Evolutionary conservation across 2,888 invertebrate species (phyloP).

Genomic region (Villa cingulata): DNA sequence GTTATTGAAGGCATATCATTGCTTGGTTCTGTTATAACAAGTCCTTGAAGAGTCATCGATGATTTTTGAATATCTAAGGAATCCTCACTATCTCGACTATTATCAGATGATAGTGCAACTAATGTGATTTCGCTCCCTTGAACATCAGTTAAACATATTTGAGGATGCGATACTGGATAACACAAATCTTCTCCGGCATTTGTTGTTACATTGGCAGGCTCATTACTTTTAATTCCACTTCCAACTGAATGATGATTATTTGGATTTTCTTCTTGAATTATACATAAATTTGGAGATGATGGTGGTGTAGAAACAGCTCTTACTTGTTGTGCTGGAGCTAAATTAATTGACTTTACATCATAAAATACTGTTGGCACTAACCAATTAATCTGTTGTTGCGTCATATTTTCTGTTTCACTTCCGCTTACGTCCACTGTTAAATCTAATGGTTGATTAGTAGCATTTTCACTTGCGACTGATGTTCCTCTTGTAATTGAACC

Average conservation of each 20-base stretch:
- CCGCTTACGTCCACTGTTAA: constrained; percentile 33
- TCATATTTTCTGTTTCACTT: constrained; percentile 10
- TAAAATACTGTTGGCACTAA: constrained; percentile 28
- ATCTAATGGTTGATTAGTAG: constrained; percentile 30
- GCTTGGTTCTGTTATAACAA: constrained; percentile 59
- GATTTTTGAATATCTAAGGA: constrained; percentile 46
- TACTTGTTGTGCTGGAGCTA: constrained; percentile 34
- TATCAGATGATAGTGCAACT: constrained; percentile 59
- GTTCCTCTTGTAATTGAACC: constrained; percentile 65
- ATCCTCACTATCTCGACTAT: constrained; percentile 58
- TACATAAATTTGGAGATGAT: constrained; percentile 45
- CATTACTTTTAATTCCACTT: constrained; percentile 11
- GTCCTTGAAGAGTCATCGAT: constrained; percentile 35
- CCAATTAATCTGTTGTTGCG: constrained; percentile 21
- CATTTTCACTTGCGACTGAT: constrained; percentile 37
- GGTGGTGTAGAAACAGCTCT: constrained; percentile 35
- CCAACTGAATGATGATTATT: constrained; percentile 30
- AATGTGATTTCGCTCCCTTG: constrained; percentile 71
- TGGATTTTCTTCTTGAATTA: constrained; percentile 60
- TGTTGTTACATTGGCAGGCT: not conserved
- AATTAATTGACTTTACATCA: constrained; percentile 33
- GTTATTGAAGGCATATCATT: constrained; percentile 69
- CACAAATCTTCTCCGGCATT: constrained; percentile 15
- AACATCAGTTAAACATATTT: constrained; percentile 86
- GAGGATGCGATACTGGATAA: constrained; percentile 48